Base-by-base conservation (phyloP, 2,113 vertebrate genomes). In the Uria lomvia region DNA sequence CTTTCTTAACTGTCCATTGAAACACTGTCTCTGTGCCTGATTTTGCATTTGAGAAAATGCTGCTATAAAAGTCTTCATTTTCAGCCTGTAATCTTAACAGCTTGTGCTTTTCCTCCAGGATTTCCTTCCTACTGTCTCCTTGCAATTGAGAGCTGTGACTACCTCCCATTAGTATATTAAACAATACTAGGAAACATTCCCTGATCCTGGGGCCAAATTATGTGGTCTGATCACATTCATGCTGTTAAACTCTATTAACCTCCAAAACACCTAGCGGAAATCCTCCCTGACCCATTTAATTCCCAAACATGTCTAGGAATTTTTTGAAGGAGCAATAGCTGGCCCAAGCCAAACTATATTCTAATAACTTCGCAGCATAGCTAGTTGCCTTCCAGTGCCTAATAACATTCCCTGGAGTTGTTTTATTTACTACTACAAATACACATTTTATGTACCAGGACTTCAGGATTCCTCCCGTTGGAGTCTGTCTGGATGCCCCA, bases 161-260 rank as follows among this genome's bases (percentile, higher is more conserved):
- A 42, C n/a, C 29, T 67, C 76, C 65, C 65, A 52, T 78, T 19
- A 81, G 40, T n/a, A 45, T 22, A 24, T 9, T 22, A 30, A 81
- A 95, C 80, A 96, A 94, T 87, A 13, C 38, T 36, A 94, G 86
- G 91, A 96, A 96, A 68, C 43, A 49, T 84, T 56, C 55, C 23
- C n/a, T 52, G 19, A 63, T 91, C 65, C 55, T 3, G 1, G 42
- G 49, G 79, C 47, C 32, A 87, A 89, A 89, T 26, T 10, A 20
- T 50, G 38, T 7, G 21, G 7, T 67, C 47, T 87, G 80, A 71
- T 71, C 89, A 56, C 76, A 65, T 50, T 40, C 43, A 9, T 11
- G 18, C 5, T 34, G 2, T 11, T 81, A 65, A 95, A 87, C 55
- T 26, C 50, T 32, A 66, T 77, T 80, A 73, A 74, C 50, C 80